Conservation (phyloP, 2,797 vertebrate species). For the Pelodytes ibericus region DNA sequence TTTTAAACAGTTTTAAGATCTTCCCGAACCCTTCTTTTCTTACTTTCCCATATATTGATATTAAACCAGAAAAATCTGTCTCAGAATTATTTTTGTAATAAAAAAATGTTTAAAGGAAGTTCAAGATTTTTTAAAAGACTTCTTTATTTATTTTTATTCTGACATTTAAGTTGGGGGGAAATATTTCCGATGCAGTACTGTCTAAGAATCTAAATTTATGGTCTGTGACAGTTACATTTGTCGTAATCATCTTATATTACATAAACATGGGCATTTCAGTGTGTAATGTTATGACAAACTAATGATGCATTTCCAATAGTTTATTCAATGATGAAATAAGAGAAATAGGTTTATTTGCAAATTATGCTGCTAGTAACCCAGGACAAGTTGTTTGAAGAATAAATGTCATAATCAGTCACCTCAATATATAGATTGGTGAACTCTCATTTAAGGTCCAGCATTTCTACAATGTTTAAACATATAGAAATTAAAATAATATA, state of each 20-base stretch:
- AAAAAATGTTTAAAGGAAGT: neutral
- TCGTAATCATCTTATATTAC: neutral
- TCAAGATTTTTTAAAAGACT: neutral
- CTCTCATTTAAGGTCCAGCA: no score
- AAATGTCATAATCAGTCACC: neutral
- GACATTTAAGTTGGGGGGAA: neutral
- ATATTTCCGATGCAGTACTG: neutral
- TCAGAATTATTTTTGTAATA: no score
- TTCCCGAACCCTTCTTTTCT: no score
- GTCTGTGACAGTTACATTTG: neutral
- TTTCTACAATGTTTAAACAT: no score
- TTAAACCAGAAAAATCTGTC: no score
- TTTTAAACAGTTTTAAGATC: no score
- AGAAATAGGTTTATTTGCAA: neutral
- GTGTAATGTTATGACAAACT: neutral
- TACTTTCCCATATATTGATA: no score
- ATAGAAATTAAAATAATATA: no score
- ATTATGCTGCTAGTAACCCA: neutral
- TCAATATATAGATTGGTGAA: neutral
- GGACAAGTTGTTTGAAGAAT: neutral
- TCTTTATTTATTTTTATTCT: neutral
- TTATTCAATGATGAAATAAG: slow-evolving; percentile 4
- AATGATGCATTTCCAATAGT: neutral
- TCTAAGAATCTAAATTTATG: neutral
- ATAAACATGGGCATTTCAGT: slow-evolving; percentile 6